Conservation (phyloP, 2,797 vertebrate genomes). For the Glossophaga mutica region DNA sequence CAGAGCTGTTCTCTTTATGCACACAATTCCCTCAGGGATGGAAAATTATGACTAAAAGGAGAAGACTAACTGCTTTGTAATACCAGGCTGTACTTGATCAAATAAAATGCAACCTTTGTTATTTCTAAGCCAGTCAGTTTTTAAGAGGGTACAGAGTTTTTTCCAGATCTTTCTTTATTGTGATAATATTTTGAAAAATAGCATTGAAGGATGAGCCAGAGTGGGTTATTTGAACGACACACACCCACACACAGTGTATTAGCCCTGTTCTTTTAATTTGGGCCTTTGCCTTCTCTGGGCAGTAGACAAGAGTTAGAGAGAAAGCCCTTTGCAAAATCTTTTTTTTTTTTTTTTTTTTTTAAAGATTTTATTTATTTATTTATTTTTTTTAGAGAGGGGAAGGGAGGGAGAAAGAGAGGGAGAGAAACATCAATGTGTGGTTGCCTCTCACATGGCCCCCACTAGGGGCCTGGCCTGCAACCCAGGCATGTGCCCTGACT, state of each 20-base stretch:
- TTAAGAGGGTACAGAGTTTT: background rate
- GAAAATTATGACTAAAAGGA: background rate
- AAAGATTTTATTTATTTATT: no score
- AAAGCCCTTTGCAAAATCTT: background rate
- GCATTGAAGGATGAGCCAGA: background rate
- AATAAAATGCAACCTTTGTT: slow-evolving; percentile 2
- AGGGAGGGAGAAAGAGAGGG: no score
- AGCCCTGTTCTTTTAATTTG: background rate
- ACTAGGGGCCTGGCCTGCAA: no score
- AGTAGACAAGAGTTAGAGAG: background rate
- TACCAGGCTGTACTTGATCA: background rate
- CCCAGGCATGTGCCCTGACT: no score
- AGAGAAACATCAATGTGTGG: no score
- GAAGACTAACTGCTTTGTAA: background rate
- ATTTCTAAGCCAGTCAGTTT: slow-evolving; percentile 21
- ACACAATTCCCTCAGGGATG: background rate
- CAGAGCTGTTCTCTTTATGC: background rate
- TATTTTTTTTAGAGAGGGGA: no score
- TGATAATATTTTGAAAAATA: background rate
- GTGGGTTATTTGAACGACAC: background rate
- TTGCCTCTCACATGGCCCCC: no score
- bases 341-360: no score
- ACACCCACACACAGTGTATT: background rate
- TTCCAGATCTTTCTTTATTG: background rate
- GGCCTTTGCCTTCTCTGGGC: background rate